These are phyloP conservation scores for Hecatera dysodea DNA, from an alignment of 2,888 invertebrate species.

Conservation along the genomic window DNA sequence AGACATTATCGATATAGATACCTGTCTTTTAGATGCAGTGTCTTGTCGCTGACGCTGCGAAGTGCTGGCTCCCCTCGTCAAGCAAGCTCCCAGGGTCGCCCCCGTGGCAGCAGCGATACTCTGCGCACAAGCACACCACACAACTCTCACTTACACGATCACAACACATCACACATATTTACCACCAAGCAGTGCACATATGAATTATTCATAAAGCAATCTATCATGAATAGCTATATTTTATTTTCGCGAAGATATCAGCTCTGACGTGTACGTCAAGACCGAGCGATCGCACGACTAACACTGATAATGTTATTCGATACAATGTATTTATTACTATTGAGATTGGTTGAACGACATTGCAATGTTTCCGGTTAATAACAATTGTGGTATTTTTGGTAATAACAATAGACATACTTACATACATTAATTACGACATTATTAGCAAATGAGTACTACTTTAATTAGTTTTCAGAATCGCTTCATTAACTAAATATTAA, in stretches of 20 bases:
- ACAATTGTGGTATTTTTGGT: conserved; percentile 36
- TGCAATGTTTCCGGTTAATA: conserved; percentile 37
- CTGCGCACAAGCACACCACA: conserved; percentile 73
- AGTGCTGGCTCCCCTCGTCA: conserved; percentile 90
- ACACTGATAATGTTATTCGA: conserved; percentile 62
- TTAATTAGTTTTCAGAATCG: conserved; percentile 4
- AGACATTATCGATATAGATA: conserved; percentile 57
- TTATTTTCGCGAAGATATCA: conserved; percentile 63
- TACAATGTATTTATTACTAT: conserved; percentile 54
- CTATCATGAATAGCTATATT: conserved; percentile 56
- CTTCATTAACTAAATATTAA: conserved; percentile 11
- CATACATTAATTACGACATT: conserved; percentile 17
- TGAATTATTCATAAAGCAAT: conserved; percentile 66
- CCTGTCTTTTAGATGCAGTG: conserved; percentile 88
- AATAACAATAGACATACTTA: conserved; percentile 13
- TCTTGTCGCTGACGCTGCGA: conserved; percentile 91
- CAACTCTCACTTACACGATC: conserved; percentile 57
- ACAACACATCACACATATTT: conserved; percentile 48
- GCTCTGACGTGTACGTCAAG: conserved; percentile 69
- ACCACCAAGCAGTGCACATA: conserved; percentile 52
- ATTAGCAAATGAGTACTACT: conserved; percentile 1
- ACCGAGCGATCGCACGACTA: conserved; percentile 63
- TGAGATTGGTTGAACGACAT: conserved; percentile 49
- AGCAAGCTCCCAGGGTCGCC: conserved; percentile 90
- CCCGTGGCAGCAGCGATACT: conserved; percentile 90